Base-by-base conservation (phyloP, 2,888 invertebrate species). In the Ctenicera cuprea region DNA sequence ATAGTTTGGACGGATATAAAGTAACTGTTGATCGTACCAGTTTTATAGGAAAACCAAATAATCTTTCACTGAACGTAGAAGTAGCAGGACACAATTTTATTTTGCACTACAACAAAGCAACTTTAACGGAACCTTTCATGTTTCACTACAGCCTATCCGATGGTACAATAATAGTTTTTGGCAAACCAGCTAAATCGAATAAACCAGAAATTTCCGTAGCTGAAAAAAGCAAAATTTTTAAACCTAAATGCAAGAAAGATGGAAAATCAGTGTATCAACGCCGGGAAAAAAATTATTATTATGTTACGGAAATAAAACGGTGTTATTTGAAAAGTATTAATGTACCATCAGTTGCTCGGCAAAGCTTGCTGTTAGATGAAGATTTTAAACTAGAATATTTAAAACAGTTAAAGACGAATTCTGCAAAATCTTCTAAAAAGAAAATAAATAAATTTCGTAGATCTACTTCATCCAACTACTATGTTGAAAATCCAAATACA, bases 101-200 rank as follows among this genome's bases (percentile, higher is more conserved):
- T 45, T 26, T 66, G 3, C 30, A 68, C 1, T 20, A 41, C 18
- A 26, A 11, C 11, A 14, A 0, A 22, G 61, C 1, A 61, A 45
- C n/a, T 18, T 52, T 16, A 61, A 33, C 11, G 0, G 16, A 68
- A 9, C 71, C 66, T 26, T 69, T 76, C 14, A 45, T 33, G n/a
- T 76, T 71, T 50, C 73, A 74, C 20, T 48, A 71, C 8, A 22
- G 48, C n/a, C 33, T 65, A 0, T 33, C 67, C 0, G 71, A 76
- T 59, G 64, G 66, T 7, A 71, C 52, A 7, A 61, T 69, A 14
- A 61, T 76, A 41, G 64, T 52, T 12, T 76, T 76, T 50, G 43
- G 22, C 9, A 64, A 68, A 54, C 69, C 71, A 41, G 11, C 14
- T 5, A n/a, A 26, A 9, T 14, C 38, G 38, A 22, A 38, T 59